Percentiles rank a stretch among this genome's conserved stretches.
Conservation (phyloP, 2,888 invertebrate species). For the Synanthedon tipuliformis region DNA sequence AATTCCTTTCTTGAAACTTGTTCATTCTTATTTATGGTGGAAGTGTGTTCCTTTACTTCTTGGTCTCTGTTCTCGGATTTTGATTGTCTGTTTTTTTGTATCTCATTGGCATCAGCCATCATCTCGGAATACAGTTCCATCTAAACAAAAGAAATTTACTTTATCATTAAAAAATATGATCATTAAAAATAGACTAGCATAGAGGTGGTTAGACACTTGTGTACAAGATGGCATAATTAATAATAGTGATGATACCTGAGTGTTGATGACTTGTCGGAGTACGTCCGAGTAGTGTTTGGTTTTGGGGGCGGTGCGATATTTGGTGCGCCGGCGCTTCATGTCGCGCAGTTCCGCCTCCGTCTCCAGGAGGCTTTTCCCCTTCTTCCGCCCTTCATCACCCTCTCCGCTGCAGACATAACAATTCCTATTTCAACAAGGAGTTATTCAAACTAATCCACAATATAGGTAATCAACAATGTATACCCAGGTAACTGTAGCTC, state of each 20-base stretch:
- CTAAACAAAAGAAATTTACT: conserved; percentile 13
- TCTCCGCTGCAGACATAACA: no score
- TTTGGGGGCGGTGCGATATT: conserved; percentile 70
- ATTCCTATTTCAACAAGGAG: no score
- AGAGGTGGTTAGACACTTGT: background rate
- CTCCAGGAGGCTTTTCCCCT: conserved; percentile 32
- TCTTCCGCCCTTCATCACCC: conserved; percentile 8
- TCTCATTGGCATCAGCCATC: background rate
- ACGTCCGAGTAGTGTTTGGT: conserved; percentile 70
- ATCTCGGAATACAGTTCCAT: conserved; percentile 31
- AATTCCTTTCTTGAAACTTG: background rate
- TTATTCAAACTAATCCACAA: no score
- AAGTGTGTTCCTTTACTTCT: background rate
- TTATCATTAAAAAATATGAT: no score
- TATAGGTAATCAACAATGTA: no score
- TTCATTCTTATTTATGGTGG: no score
- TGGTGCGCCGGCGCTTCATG: conserved; percentile 70
- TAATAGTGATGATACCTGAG: conserved; percentile 44
- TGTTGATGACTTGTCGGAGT: conserved; percentile 69
- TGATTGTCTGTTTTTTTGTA: background rate
- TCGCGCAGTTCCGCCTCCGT: conserved; percentile 67
- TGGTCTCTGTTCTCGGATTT: background rate
- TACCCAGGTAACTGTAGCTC: conserved; percentile 41
- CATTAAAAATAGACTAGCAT: no score
- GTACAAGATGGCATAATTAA: background rate